Percentiles rank a stretch among this genome's conserved stretches.
Evolutionary conservation across 2,797 vertebrate species (phyloP).

Genomic region (Tolypeutes matacus): DNA sequence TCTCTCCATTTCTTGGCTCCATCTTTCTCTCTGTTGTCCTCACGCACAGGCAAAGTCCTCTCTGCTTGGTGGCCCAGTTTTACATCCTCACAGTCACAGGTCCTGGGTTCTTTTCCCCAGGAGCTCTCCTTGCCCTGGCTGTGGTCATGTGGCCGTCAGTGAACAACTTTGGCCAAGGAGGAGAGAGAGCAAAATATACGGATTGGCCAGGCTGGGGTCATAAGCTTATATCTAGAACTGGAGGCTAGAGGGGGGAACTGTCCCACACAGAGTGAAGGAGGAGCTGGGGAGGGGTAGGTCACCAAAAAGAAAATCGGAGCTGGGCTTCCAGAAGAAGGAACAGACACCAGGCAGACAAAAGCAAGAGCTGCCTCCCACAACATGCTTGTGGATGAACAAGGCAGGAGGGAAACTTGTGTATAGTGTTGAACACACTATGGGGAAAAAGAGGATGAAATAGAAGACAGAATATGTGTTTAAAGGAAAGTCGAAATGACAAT

Average conservation of each 20-base stretch:
- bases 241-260: background rate
- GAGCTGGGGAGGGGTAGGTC: background rate
- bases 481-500: background rate
- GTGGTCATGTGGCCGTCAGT: background rate
- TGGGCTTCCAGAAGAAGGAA: background rate
- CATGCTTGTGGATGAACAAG: background rate
- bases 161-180: background rate
- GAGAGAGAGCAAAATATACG: background rate
- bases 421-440: accelerated
- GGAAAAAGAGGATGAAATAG: accelerated
- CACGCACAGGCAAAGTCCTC: background rate
- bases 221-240: background rate
- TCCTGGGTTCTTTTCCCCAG: background rate
- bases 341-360: background rate
- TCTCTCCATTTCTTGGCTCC: background rate
- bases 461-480: accelerated
- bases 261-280: accelerated
- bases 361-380: background rate
- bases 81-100: background rate
- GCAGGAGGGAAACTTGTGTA: background rate
- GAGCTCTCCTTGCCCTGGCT: background rate
- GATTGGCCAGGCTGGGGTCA: background rate
- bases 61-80: background rate
- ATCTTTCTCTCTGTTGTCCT: background rate
- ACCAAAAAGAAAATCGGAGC: background rate